Base-by-base conservation (phyloP, 2,113 vertebrate species). In the Urocitellus parryii region DNA sequence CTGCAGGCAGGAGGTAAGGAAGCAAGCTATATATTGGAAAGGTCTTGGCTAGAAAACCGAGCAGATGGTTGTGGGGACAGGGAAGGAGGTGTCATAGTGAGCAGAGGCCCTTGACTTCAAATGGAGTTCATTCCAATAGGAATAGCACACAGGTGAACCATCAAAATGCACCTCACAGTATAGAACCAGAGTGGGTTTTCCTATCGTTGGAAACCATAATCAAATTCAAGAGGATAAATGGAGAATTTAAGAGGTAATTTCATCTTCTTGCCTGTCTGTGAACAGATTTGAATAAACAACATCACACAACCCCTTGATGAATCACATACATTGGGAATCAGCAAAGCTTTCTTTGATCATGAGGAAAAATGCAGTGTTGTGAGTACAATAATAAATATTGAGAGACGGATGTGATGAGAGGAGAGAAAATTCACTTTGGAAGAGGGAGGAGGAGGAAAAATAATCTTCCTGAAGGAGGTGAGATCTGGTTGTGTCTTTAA, bases 241-340 rank as follows among this genome's bases (percentile, higher is more conserved):
- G 70, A 88, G 77, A 83, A 88, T 37, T 29, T 29, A 79, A 86
- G 79, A 78, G n/a, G 17, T 82, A 25, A 86, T 82, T 93, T 78
- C 42, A 29, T 78, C 68, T 11, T 22, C 34, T 11, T 73, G 65
- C n/a, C 12, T 25, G 34, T 56, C 77, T 56, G 37, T 61, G 48
- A 70, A 18, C 14, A 78, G 39, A 90, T 80, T 16, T 70, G 77
- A 92, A 61, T 80, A 76, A 70, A 18, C n/a, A 56, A 37, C 42
- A 58, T 34, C 78, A 34, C 14, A 7, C 25, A 51, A 72, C 4
- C 83, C 37, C 72, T 77, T 42, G 11, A 88, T 77, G 70, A 92
- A 22, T 37, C 20, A 3, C 37, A 80, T 14, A 27, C 67, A 27
- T 16, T 82, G 80, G 25, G 82, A 72, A 84, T n/a, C 37, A 91